Percentiles rank a stretch among this genome's conserved stretches.
phyloP scores from a whole-genome alignment of 2,888 invertebrate species.

The Marronus borbonicus region DNA sequence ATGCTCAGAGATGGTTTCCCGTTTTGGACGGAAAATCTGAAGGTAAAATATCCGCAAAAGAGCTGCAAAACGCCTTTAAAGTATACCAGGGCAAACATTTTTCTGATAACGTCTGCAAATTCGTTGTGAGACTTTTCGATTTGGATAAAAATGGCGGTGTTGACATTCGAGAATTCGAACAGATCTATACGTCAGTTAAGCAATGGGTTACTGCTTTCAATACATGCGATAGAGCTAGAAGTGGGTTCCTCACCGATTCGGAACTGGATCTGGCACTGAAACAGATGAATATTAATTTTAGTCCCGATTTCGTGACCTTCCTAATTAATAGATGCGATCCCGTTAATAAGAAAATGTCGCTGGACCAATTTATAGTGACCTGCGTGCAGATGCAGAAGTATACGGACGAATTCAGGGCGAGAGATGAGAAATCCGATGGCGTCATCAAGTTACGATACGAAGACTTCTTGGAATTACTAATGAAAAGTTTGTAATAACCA shows the following conservation, averaged over 20 bases:
- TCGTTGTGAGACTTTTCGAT: constrained; percentile 95
- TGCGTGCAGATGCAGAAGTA: constrained; percentile 68
- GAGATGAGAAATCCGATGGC: constrained; percentile 64
- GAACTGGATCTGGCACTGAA: constrained; percentile 78
- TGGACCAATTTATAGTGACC: constrained; percentile 67
- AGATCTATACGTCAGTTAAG: constrained; percentile 89
- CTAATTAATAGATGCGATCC: constrained; percentile 81
- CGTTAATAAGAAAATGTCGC: constrained; percentile 71
- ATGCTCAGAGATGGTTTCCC: constrained; percentile 46
- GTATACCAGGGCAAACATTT: constrained; percentile 91
- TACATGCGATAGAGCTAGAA: constrained; percentile 87
- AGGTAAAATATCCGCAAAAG: constrained; percentile 84
- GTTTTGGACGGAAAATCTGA: constrained; percentile 37
- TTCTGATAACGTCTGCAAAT: constrained; percentile 85
- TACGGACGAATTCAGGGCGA: constrained; percentile 66
- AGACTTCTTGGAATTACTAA: constrained; percentile 71
- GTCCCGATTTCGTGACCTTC: constrained; percentile 83
- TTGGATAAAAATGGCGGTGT: constrained; percentile 87
- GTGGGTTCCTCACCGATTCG: constrained; percentile 86
- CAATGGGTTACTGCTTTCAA: constrained; percentile 91
- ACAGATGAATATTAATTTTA: constrained; percentile 83
- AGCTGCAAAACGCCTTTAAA: constrained; percentile 86
- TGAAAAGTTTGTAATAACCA: constrained; percentile 47
- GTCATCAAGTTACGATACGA: constrained; percentile 66
- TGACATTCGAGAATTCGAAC: constrained; percentile 87